phyloP scores from a whole-genome alignment of 2,113 vertebrate genomes.

The Brevimyrus niger region DNA sequence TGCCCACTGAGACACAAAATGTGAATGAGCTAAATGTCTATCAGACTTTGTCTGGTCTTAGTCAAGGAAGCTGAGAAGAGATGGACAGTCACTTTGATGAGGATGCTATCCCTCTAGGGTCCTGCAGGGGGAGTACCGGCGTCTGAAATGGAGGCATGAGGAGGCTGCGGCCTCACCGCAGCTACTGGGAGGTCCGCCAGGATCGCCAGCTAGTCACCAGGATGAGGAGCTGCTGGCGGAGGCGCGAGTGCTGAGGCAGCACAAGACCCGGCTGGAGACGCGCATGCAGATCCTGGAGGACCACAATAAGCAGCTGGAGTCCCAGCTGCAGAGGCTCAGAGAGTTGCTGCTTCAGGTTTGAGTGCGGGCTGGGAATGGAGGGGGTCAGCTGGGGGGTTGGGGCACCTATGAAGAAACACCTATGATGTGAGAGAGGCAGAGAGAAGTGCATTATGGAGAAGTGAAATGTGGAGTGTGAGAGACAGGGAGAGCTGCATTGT shows the following conservation, averaged over 20 bases:
- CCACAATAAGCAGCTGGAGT: constrained; percentile 96
- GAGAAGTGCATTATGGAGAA: background rate
- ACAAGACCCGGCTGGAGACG: constrained; percentile 94
- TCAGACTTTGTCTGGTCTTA: background rate
- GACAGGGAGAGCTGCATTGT: background rate
- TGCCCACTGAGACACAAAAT: background rate
- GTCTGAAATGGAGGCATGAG: constrained; percentile 93
- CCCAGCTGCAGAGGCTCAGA: constrained; percentile 82
- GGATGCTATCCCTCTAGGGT: constrained; percentile 61
- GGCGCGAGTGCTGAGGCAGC: constrained; percentile 86
- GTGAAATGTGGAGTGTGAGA: no score
- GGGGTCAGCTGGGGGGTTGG: background rate
- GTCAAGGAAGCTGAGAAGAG: background rate
- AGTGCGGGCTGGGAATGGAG: background rate
- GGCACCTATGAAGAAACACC: no score
- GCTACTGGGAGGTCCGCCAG: constrained; percentile 66
- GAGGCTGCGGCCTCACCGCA: constrained; percentile 76
- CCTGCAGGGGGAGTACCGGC: constrained; percentile 87
- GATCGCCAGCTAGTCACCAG: constrained; percentile 50
- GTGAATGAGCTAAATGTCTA: background rate
- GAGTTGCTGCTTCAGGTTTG: constrained; percentile 88
- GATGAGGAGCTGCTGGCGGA: constrained; percentile 90
- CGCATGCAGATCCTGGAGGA: constrained; percentile 98
- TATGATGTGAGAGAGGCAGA: no score
- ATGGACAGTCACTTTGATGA: background rate